Base-by-base conservation (phyloP, 2,797 vertebrate genomes). In the Acanthurus leucopareius region DNA sequence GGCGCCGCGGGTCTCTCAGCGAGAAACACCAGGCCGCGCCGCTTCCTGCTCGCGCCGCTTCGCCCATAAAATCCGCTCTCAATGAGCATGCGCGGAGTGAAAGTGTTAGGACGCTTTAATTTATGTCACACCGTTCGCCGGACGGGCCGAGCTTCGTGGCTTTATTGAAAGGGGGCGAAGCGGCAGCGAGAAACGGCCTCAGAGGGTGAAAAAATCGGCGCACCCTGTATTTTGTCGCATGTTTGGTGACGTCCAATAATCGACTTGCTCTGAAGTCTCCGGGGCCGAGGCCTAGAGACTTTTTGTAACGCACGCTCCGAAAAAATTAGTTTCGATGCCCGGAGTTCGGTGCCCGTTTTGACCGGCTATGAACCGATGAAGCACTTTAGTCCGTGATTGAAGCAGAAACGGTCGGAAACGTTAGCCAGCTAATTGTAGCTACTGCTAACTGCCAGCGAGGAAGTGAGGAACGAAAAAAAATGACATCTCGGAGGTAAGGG, bases 401-500 rank as follows among this genome's bases (percentile, higher is more conserved):
- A 79, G 84, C 77, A 61, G 66, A 78, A 71, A 88, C 86, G 79
- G 72, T 84, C 70, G 75, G 77, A 81, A 86, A 84, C 86, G 84
- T 83, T 84, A 87, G 91, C 82, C 80, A 85, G 88, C 87, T 86
- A 84, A 80, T 49, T 77, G 79, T 75, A 90, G 88, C 85, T 89
- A 88, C 83, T 78, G 89, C 90, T 86, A 92, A 91, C 90, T 87
- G 89, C 86, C 85, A 88, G 91, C 83, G 92, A 94, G 92, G 91
- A 94, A 93, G 91, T 91, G 80, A 91, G 88, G 81, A 77, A 69
- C 62, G 89, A n/a, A 79, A 76, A 86, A 74, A 92, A 93, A 71
- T 96, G 96, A 96, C 95, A 95, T 96, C 96, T 91, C 93, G 95
- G 92, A 96, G 96, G 96, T 96, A 92, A 94, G 51, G 16, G 69